phyloP scores from a whole-genome alignment of 2,888 invertebrate genomes.

The Lasioglossum zephyrum region DNA sequence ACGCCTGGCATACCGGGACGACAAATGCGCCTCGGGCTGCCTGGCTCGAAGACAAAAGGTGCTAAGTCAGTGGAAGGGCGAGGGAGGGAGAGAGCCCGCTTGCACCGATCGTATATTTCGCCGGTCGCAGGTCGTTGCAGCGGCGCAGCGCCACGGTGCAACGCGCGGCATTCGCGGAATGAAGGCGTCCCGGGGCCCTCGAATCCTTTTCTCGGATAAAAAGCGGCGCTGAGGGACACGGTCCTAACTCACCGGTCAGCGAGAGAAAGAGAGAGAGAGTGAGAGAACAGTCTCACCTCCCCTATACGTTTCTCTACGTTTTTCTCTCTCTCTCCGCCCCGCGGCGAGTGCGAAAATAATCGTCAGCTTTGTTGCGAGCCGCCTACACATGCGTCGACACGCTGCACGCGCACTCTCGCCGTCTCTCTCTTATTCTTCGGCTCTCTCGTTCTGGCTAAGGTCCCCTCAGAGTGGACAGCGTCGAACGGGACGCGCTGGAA shows the following conservation, averaged over 20 bases:
- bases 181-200: constrained; percentile 65
- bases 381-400: constrained; percentile 59
- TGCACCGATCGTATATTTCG: constrained; percentile 63
- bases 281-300: not conserved
- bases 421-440: not conserved
- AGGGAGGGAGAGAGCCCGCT: constrained; percentile 47
- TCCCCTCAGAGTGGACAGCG: not conserved
- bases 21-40: constrained; percentile 60
- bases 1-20: constrained; percentile 70
- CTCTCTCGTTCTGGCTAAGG: not conserved
- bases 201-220: constrained; percentile 52
- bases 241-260: constrained; percentile 45
- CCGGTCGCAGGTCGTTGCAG: constrained; percentile 45
- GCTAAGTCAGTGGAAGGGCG: constrained; percentile 65
- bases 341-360: constrained; percentile 77
- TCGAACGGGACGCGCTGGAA: not conserved
- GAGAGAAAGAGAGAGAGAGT: not conserved
- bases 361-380: constrained; percentile 77
- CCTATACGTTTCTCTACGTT: not conserved
- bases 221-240: constrained; percentile 34
- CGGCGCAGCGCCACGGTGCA: constrained; percentile 42
- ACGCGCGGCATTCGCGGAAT: constrained; percentile 72
- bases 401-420: constrained; percentile 34
- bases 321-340: not conserved
- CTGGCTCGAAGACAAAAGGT: constrained; percentile 66